Evolutionary conservation across 2,888 invertebrate species (phyloP).

Genomic region (Stenurella melanura): DNA sequence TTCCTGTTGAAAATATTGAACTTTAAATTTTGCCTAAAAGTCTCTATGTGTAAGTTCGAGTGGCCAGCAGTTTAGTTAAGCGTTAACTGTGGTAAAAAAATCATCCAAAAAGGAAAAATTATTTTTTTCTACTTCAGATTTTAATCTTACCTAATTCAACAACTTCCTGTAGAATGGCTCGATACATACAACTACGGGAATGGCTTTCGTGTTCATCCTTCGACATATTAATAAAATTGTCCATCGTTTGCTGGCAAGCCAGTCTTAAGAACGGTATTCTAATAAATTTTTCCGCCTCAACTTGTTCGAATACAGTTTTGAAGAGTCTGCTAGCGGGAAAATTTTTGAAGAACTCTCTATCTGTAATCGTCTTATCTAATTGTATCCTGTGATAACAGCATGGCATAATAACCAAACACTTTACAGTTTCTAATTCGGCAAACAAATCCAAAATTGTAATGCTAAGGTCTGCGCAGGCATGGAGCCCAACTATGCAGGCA

Average conservation of each 20-base stretch:
- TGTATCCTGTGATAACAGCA: slow-evolving; percentile 87
- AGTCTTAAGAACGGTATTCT: slow-evolving; percentile 82
- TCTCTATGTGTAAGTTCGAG: too few species aligned
- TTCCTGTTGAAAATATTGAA: too few species aligned
- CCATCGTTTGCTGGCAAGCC: slow-evolving; percentile 81
- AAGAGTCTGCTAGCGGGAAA: slow-evolving; percentile 81
- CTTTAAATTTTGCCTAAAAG: too few species aligned
- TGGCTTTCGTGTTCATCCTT: slow-evolving; percentile 73
- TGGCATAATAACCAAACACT: slow-evolving; percentile 81
- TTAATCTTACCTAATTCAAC: slow-evolving; percentile 76
- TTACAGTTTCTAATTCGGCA: slow-evolving; percentile 75
- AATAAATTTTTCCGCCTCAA: slow-evolving; percentile 73
- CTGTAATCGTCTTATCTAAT: slow-evolving; percentile 54
- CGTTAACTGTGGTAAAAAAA: too few species aligned
- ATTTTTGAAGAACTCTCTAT: slow-evolving; percentile 75
- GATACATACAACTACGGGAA: slow-evolving; percentile 76
- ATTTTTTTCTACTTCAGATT: too few species aligned
- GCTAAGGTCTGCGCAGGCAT: slow-evolving; percentile 87
- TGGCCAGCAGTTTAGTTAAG: too few species aligned
- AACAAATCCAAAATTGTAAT: slow-evolving; percentile 81
- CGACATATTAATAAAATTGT: slow-evolving; percentile 75
- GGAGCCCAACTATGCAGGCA: slow-evolving; percentile 79
- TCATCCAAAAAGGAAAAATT: too few species aligned
- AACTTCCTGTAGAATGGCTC: slow-evolving; percentile 80
- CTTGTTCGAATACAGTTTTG: slow-evolving; percentile 68